Conservation (phyloP, 2,797 vertebrate genomes). For the Taenioides sp. region DNA sequence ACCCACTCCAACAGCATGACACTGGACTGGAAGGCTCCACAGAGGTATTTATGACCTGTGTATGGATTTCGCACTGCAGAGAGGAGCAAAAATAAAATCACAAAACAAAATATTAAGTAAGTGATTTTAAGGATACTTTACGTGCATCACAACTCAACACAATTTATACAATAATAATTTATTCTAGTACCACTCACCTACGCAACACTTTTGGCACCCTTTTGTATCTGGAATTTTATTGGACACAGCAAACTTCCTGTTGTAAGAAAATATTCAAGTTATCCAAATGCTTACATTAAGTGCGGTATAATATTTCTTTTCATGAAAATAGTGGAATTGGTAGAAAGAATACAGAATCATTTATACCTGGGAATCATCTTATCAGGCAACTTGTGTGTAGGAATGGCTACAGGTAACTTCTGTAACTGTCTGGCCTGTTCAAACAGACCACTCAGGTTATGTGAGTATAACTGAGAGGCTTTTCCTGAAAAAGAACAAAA, state of each 20-base stretch:
- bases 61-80: constrained; percentile 90
- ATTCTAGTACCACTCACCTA: constrained; percentile 80
- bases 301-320: too few species aligned
- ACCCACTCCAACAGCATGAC: constrained; percentile 94
- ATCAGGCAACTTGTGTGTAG: constrained; percentile 94
- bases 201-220: constrained; percentile 97
- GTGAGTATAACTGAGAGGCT: constrained; percentile 97
- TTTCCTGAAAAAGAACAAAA: constrained; percentile 80
- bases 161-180: neutral
- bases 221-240: constrained; percentile 99
- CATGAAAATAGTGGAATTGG: neutral
- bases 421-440: constrained; percentile 96
- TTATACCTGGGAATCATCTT: constrained; percentile 85
- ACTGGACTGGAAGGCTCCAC: constrained; percentile 92
- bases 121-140: neutral
- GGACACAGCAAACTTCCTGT: constrained; percentile 95
- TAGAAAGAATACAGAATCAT: neutral
- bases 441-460: constrained; percentile 91
- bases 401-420: constrained; percentile 94
- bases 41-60: constrained; percentile 93
- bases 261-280: constrained; percentile 26
- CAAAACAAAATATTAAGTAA: neutral
- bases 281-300: neutral
- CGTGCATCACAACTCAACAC: neutral
- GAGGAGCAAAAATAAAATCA: neutral